Evolutionary conservation across 2,888 invertebrate species (phyloP).

Genomic region (Xylota segnis): DNA sequence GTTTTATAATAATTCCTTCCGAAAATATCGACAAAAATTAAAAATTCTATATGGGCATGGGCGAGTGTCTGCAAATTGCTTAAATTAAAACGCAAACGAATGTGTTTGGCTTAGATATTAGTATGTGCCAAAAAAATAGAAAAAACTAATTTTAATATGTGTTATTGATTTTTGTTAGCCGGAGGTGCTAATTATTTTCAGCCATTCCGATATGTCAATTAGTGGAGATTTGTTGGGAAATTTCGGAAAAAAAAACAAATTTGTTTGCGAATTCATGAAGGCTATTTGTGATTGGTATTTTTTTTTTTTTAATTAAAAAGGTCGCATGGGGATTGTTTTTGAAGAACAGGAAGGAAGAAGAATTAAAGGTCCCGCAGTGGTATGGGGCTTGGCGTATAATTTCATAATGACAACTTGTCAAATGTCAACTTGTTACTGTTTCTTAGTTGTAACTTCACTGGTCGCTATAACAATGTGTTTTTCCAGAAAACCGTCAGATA

Average conservation of each 20-base stretch:
- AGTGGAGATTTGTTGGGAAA: slow-evolving; percentile 6
- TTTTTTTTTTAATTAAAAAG: background rate
- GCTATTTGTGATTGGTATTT: background rate
- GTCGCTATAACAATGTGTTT: too few relatives aligned
- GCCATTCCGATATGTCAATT: slow-evolving; percentile 2
- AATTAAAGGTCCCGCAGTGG: background rate
- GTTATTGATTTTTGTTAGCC: slow-evolving; percentile 28
- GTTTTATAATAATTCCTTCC: background rate
- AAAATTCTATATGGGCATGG: background rate
- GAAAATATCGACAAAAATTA: slow-evolving; percentile 2
- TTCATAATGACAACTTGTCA: too few relatives aligned
- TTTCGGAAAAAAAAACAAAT: background rate
- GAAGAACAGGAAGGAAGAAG: background rate
- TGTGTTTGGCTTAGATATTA: slow-evolving; percentile 19
- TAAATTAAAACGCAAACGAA: slow-evolving; percentile 15
- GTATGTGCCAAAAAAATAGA: slow-evolving; percentile 13
- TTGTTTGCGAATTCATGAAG: background rate
- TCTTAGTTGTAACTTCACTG: too few relatives aligned
- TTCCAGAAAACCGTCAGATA: too few relatives aligned
- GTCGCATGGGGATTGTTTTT: background rate
- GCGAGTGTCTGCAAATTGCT: background rate
- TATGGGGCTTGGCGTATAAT: too few relatives aligned
- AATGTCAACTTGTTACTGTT: too few relatives aligned
- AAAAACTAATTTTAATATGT: slow-evolving; percentile 30
- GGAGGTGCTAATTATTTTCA: slow-evolving; percentile 40